Base-by-base conservation (phyloP, 2,888 invertebrate genomes). In the Trissonchulus latispiculum region DNA sequence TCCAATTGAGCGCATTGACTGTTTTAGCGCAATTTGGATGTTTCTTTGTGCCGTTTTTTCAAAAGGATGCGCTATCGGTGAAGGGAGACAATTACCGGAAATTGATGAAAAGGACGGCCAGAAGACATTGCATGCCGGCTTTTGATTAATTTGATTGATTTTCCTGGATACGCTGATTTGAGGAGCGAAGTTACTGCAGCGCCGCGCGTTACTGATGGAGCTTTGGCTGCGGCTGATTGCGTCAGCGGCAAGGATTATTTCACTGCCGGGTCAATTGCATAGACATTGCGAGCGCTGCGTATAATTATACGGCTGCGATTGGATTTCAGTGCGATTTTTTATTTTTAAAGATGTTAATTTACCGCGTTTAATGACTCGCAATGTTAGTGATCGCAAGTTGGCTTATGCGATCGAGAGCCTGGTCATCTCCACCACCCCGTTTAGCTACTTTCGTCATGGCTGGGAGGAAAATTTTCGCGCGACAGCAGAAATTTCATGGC, bases 151-250 rank as follows among this genome's bases (percentile, higher is more conserved):
- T 87, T 99, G 86, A 99, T 99, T 81, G 99, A 99, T 87, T 99
- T 99, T 31, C 99, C 99, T 79, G 99, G 99, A 78, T 99, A 99
- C 91, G 99, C 99, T 83, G 99, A 99, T 87, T 99, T 99, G 88
- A 97, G 97, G 1, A 95, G 95, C 78, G 97, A 99, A 87, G 99
- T 99, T 79, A 99, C 99, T 73, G 99, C 99, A 81, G 99, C 99
- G 80, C 91, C 99, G 78, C 94, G 99, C 88, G 99, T 99, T 70
- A 99, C 99, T 83, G 99, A 99, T 86, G 99, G 99, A 84, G 99
- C 99, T 81, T 90, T 99, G 76, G 99, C 99, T 73, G 99, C 99
- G 71, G 99, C 99, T 3, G 99, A 99, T 86, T 99, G 99, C 86
- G 99, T 99, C 72, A 97, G 97, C 80, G 96, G 95, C 95, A 85